Evolutionary conservation across 2,113 vertebrate genomes (phyloP), one percentile per base, ranked within the genome.

Genomic region (Syngnathoides biaculeatus): DNA sequence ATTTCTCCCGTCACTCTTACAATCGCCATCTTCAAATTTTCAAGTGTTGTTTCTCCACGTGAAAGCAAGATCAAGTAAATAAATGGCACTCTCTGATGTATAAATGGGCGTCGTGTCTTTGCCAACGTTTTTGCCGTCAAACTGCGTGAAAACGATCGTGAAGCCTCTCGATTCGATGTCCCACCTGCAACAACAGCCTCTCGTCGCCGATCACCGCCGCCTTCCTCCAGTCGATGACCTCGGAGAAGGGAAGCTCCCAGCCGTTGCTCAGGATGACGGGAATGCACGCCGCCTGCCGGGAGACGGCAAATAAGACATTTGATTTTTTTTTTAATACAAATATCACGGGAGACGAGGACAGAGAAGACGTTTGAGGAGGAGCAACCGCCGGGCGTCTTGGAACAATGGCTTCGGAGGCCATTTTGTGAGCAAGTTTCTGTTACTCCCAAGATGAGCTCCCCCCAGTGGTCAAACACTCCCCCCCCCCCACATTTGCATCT

Each of bases 181-280:
- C 22, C 30, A 65, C 92, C 92, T 93, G 92, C 22, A 93, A 64
- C 30, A 93, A 84, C 74, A 93, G 87, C 24, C 92, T 83, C 81
- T 93, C 92, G 11, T 93, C 92, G 64, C 91, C 92, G 8, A 92
- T 80, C 79, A 93, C 72, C 60, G 89, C 91, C 0, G 90, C 91
- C 82, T 92, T 93, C 84, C 84, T 92, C 92, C 92, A 93, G 89
- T 93, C 89, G 74, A 93, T 93, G 70, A 92, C 88, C 71, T 93
- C 92, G 14, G 92, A 93, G 85, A 93, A 93, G 47, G 92, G 91
- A 45, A 92, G 86, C 84, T 92, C 92, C 92, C 92, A 93, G 79
- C 92, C 92, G 48, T 92, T 93, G 59, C 92, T 93, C 68, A 93
- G 82, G 20, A 93, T 88, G n/a, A 92, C 90, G 0, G 92, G 92